These are phyloP conservation scores for Cairina moschata DNA, from an alignment of 2,113 vertebrate species.

Conservation along the genomic window DNA sequence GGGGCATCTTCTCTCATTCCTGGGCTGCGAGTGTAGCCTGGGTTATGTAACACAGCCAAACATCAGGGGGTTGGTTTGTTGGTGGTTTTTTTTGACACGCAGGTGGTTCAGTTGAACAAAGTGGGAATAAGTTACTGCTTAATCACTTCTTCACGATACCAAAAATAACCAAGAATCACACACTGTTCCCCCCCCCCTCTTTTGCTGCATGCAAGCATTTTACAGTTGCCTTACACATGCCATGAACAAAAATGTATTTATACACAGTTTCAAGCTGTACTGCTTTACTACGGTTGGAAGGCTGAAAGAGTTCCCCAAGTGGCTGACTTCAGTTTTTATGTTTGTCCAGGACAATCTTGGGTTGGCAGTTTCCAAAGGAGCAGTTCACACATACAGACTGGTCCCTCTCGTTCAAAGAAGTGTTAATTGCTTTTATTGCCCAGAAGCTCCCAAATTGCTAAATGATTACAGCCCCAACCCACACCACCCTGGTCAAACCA, in stretches of 20 bases:
- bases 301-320: background rate
- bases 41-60: background rate
- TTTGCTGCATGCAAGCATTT: background rate
- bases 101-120: background rate
- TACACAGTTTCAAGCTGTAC: background rate
- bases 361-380: background rate
- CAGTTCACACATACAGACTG: background rate
- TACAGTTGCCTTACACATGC: background rate
- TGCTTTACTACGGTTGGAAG: background rate
- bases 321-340: background rate
- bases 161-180: background rate
- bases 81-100: background rate
- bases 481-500: background rate
- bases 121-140: background rate
- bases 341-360: background rate
- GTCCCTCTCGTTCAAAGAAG: background rate
- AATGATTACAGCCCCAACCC: background rate
- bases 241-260: background rate
- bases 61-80: background rate
- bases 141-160: background rate
- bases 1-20: background rate
- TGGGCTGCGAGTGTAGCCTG: background rate
- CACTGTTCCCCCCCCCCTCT: background rate
- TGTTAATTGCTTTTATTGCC: background rate
- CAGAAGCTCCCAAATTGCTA: background rate